Evolutionary conservation across 2,888 invertebrate species (phyloP), one percentile per base, ranked within the genome.

Genomic region (Podabrus alpinus): DNA sequence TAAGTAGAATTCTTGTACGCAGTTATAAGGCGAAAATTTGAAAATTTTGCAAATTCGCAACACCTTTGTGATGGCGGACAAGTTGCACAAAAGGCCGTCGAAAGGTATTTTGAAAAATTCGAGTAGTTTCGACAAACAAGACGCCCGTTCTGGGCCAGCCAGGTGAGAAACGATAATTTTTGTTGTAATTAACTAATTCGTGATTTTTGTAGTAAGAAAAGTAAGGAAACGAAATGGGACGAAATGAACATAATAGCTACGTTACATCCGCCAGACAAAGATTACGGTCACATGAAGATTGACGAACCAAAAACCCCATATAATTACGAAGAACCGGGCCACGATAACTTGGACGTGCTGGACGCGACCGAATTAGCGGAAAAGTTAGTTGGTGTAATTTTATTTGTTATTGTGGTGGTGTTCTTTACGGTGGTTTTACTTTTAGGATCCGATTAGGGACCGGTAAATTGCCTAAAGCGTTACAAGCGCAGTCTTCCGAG

Each of bases 241-340:
- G 99, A 99, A 89, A 96, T 98, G 93, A 99, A 99, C 88, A 99
- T 99, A 80, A 91, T 99, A 82, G 98, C 97, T 80, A 99, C 99
- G 0, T 93, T 97, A 84, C 99, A 99, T 89, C 99, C 99, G 61
- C 91, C 95, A 17, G 97, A 97, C 87, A 99, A 99, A 89, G 99
- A 99, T 88, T 99, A 99, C 88, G 99, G 99, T 9, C 97, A 97
- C 85, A 99, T 99, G 98, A 99, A 99, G 88, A 93, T 95, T 79
- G 96, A 97, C 83, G 99, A 99, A 88, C 99, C 99, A 1, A 98
- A 98, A 88, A 99, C 99, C 21, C 99, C 99, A 0, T 95, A 91
- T 83, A 92, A 92, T 86, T 92, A 91, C 80, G 88, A 88, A 79
- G 84, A 86, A 64, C 74, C 78, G 0, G 84, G 84, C 17, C 87